Percentiles rank a stretch among this genome's conserved stretches.
phyloP scores from a whole-genome alignment of 2,113 vertebrate genomes.

The Trogon surrucura region DNA sequence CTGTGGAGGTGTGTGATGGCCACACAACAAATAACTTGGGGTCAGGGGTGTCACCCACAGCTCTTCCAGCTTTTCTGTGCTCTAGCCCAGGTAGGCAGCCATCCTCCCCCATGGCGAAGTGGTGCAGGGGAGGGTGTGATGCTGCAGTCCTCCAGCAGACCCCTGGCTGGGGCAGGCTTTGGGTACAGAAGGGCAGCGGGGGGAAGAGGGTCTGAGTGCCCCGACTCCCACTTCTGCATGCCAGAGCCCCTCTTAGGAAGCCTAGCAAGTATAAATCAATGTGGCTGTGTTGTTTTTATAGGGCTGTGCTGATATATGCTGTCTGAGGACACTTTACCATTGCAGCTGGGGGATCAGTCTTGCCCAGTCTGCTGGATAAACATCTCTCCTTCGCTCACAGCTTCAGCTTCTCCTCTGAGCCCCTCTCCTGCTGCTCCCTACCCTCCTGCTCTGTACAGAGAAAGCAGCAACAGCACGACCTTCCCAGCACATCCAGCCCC shows the following conservation, averaged over 20 bases:
- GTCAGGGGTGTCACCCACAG: not conserved
- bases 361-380: not conserved
- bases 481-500: not conserved
- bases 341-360: not conserved
- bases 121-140: not conserved
- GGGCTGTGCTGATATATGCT: not conserved
- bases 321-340: not conserved
- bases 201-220: not conserved
- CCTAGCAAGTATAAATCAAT: accelerated
- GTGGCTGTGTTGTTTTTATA: not conserved
- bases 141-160: not conserved
- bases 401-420: not conserved
- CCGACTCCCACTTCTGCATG: accelerated
- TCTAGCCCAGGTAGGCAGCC: not conserved
- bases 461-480: accelerated
- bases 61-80: not conserved
- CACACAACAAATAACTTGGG: not conserved
- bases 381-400: not conserved
- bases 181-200: not conserved
- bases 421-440: not conserved
- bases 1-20: not conserved
- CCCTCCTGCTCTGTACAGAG: not conserved
- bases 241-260: not conserved
- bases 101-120: not conserved
- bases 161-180: not conserved